Evolutionary conservation across 2,113 vertebrate species (phyloP), one percentile per base, ranked within the genome.

Genomic region (Heterotis niloticus): DNA sequence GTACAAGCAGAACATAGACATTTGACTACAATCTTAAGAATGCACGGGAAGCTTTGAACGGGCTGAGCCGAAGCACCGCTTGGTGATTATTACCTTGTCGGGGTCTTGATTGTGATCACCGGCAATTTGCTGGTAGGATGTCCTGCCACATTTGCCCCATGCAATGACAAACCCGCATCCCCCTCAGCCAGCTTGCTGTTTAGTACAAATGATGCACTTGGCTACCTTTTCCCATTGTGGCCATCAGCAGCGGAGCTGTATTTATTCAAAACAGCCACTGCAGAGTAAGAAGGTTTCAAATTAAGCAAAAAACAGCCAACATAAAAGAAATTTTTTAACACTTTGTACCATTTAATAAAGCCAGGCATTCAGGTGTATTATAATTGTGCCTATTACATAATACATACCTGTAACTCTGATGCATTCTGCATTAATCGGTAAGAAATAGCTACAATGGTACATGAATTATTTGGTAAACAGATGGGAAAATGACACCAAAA

Each of bases 151-250:
- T 83, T 86, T 89, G 89, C 88, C 89, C 90, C 90, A 88, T 89
- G 89, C 90, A 92, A 91, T 92, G 92, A 91, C 91, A 89, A 90
- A 89, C 86, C 87, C 88, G 88, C 83, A 81, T 86, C 86, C 52
- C 70, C 70, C 29, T 10, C 44, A 73, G 70, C 29, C 51, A 52
- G 29, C 52, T 52, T 73, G 9, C 4, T 13, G 54, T 73, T 90
- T 85, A 84, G 85, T 87, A 89, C 89, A 89, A 85, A 89, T 82
- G 83, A 82, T 84, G 73, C 65, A 79, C 85, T 86, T 54, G 70
- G 34, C 62, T 77, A 44, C 23, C 34, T 14, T 52, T 57, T 64
- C 56, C 26, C 16, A 29, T 28, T 24, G 44, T 51, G n/a, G 18
- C 17, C n/a, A n/a, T 73, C 4, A 14, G 17, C 52, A 23, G 7